Percentiles rank a stretch among this genome's conserved stretches.
phyloP scores from a whole-genome alignment of 2,797 vertebrate genomes.

The Buceros bicornis region DNA sequence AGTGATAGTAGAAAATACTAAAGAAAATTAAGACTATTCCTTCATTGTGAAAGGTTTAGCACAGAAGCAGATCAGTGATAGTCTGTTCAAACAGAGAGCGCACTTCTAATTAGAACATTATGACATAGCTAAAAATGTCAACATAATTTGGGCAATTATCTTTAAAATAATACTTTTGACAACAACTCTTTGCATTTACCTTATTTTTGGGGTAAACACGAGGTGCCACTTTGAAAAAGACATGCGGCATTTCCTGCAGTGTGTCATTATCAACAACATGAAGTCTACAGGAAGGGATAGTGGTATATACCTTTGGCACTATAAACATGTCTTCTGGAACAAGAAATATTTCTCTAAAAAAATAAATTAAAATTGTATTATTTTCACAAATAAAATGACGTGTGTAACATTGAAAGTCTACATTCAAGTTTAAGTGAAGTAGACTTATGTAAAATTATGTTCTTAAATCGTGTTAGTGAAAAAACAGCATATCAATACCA shows the following conservation, averaged over 20 bases:
- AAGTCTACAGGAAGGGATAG: slow-evolving; percentile 82
- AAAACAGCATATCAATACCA: background rate
- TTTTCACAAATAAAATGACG: background rate
- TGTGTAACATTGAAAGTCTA: background rate
- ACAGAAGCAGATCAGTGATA: background rate
- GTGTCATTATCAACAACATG: slow-evolving; percentile 93
- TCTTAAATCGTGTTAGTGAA: background rate
- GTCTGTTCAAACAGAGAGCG: background rate
- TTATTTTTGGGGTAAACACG: slow-evolving; percentile 87
- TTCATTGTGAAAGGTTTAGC: background rate
- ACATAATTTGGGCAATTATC: background rate
- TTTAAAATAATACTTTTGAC: background rate
- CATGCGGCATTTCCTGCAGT: slow-evolving; percentile 83
- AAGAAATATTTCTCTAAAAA: slow-evolving; percentile 89
- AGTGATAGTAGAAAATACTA: background rate
- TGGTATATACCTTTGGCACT: slow-evolving; percentile 84
- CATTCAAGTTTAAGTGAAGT: background rate
- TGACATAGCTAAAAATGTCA: background rate
- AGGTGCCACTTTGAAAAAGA: slow-evolving; percentile 84
- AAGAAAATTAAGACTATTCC: background rate
- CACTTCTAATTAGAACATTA: background rate
- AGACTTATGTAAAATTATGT: background rate
- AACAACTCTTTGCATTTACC: slow-evolving; percentile 74
- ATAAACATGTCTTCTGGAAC: slow-evolving; percentile 87
- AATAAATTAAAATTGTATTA: background rate